phyloP scores from a whole-genome alignment of 2,888 invertebrate species.

The Ashinkailepas kermadecensis region DNA sequence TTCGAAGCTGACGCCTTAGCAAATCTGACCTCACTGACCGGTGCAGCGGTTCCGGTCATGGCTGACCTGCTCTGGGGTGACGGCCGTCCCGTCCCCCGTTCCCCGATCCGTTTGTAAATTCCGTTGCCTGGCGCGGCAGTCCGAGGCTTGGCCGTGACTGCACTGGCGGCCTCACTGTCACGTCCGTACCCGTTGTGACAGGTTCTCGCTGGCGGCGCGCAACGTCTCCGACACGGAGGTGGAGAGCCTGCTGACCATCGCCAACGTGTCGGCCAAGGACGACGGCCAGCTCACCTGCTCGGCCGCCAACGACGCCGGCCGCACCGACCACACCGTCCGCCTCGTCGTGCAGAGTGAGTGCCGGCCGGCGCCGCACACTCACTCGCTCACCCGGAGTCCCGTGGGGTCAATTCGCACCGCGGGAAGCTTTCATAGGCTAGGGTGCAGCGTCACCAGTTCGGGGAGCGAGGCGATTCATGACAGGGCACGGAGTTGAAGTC shows the following conservation, averaged over 20 bases:
- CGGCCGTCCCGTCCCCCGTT: background rate
- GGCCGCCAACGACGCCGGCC: background rate
- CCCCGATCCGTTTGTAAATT: too few relatives aligned
- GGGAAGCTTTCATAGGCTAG: background rate
- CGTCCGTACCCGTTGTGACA: background rate
- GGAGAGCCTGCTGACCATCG: slow-evolving; percentile 7
- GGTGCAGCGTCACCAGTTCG: background rate
- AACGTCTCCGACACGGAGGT: background rate
- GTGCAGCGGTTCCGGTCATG: background rate
- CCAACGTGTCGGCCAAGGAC: slow-evolving; percentile 12
- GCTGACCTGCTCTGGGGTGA: background rate
- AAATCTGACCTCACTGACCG: background rate
- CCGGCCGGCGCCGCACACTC: background rate
- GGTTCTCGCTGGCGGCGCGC: background rate
- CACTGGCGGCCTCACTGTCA: background rate
- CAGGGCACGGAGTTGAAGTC: too few relatives aligned
- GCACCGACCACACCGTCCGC: background rate
- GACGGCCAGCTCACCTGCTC: background rate
- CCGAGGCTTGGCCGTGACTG: too few relatives aligned
- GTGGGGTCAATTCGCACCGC: too few relatives aligned
- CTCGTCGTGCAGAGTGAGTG: background rate
- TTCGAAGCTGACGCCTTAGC: too few relatives aligned
- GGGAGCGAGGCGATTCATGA: too few relatives aligned
- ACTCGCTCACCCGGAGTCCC: too few relatives aligned
- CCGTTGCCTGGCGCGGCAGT: too few relatives aligned